phyloP scores from a whole-genome alignment of 2,797 vertebrate species.

The Sebastes umbrosus region DNA sequence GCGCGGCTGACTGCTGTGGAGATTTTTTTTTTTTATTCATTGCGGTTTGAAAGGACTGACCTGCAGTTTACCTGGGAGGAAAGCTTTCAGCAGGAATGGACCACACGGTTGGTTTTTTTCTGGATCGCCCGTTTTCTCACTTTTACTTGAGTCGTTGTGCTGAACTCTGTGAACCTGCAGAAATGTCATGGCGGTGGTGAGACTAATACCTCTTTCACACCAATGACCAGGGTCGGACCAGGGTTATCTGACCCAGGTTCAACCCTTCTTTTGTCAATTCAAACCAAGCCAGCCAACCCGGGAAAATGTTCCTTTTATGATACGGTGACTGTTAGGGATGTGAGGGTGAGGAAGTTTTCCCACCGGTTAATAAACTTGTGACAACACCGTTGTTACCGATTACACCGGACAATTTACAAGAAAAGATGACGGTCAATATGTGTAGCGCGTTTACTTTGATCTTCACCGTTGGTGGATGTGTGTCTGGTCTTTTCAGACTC shows the following conservation, averaged over 20 bases:
- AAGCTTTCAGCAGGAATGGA: not conserved
- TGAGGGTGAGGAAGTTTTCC: no score
- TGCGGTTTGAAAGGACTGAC: slow-evolving; percentile 32
- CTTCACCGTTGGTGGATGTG: no score
- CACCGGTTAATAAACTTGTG: fast-evolving
- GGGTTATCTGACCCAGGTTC: no score
- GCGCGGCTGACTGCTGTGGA: not conserved
- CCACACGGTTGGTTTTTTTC: not conserved
- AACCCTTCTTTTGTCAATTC: no score
- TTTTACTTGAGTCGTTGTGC: not conserved
- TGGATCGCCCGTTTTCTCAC: not conserved
- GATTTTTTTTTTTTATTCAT: not conserved
- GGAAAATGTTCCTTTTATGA: no score
- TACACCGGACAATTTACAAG: fast-evolving
- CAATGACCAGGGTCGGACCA: no score
- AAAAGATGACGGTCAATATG: no score
- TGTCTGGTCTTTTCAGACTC: no score
- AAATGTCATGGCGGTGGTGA: not conserved
- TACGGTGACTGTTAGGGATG: no score
- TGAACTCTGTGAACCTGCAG: not conserved
- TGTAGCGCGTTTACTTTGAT: no score
- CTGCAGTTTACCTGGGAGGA: slow-evolving; percentile 17
- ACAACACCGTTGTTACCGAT: no score
- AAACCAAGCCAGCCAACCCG: no score
- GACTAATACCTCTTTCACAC: not conserved